Conservation (phyloP, 1,140 invertebrate genomes). For the Orussus abietinus region DNA sequence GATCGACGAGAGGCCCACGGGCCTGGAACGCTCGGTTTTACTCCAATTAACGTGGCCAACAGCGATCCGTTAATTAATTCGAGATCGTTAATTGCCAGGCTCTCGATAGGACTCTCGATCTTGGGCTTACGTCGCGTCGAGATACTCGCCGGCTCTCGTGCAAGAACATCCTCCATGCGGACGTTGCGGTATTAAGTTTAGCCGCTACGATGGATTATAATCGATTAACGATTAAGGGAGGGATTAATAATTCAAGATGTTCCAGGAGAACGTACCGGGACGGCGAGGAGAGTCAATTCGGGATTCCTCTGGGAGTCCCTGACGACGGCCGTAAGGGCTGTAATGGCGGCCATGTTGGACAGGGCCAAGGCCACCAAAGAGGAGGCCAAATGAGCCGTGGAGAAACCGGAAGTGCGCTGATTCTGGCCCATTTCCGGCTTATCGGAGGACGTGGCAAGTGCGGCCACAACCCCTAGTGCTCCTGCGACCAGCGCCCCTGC, state of each 20-base stretch:
- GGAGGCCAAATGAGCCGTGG: conserved; percentile 44
- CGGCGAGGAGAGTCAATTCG: conserved; percentile 32
- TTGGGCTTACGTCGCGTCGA: no score
- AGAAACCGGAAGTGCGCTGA: conserved; percentile 34
- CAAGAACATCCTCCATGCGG: no score
- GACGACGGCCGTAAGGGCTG: conserved; percentile 45
- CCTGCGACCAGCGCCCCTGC: conserved; percentile 49
- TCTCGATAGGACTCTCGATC: conserved; percentile 25
- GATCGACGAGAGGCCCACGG: conserved; percentile 2
- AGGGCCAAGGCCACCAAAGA: conserved; percentile 45
- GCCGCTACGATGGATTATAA: no score
- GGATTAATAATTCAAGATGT: no score
- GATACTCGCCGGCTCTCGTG: no score
- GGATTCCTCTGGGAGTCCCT: conserved; percentile 44
- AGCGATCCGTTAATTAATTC: conserved; percentile 30
- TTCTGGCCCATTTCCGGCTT: conserved; percentile 17
- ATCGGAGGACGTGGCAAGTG: conserved; percentile 35
- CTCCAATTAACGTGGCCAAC: conserved; percentile 31
- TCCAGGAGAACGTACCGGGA: conserved; percentile 30
- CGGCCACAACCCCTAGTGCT: conserved; percentile 43
- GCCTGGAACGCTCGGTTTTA: conserved; percentile 8
- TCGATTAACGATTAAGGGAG: no score
- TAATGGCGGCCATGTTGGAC: conserved; percentile 50
- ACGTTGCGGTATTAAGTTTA: no score
- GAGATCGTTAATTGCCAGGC: conserved; percentile 28